Evolutionary conservation across 2,797 vertebrate genomes (phyloP), one percentile per base, ranked within the genome.

Genomic region (Acrossocheilus wenchowensis): DNA sequence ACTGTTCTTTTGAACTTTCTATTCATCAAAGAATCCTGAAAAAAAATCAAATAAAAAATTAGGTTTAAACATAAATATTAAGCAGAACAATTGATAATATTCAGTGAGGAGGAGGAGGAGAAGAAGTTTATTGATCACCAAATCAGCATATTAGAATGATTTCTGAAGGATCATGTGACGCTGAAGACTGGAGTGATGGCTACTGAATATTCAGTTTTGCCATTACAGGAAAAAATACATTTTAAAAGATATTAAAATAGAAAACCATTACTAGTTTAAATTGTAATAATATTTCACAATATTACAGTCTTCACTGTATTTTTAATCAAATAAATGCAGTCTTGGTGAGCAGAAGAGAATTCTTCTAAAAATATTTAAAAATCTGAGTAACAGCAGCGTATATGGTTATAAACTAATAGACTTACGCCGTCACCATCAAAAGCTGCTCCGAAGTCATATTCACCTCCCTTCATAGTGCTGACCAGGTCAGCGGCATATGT

Each of bases 371-470:
- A 75, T 10, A 9, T 52, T 6, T 0, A 26, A 15, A 39, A 57
- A 78, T n/a, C 34, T 8, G 11, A 5, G 2, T 36, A 1, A 43
- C 7, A 2, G 52, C 36, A 64, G 15, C 0, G 2, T 14, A 64
- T 34, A 0, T 81, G 50, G 52, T 34, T n/a, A 81, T 14, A 68
- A 48, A 81, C 60, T 48, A 4, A 1, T 30, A 48, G 23, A 91
- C 96, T 93, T 95, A 99, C 98, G 91, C 98, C 98, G 4, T 99
- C 98, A 82, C 98, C 98, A 90, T 99, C 98, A 90, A 99, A 99
- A 81, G 98, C 98, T 11, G 98, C 98, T 90, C 98, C 98, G 4
- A 99, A 97, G 90, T 99, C 98, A 1, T 98, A 98, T 79, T 99
- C 97, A 86, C 98, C 98, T 0, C 95, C 97, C 93, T 99, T 98